phyloP scores from a whole-genome alignment of 2,797 vertebrate genomes.

The Pachyuromys duprasi region DNA sequence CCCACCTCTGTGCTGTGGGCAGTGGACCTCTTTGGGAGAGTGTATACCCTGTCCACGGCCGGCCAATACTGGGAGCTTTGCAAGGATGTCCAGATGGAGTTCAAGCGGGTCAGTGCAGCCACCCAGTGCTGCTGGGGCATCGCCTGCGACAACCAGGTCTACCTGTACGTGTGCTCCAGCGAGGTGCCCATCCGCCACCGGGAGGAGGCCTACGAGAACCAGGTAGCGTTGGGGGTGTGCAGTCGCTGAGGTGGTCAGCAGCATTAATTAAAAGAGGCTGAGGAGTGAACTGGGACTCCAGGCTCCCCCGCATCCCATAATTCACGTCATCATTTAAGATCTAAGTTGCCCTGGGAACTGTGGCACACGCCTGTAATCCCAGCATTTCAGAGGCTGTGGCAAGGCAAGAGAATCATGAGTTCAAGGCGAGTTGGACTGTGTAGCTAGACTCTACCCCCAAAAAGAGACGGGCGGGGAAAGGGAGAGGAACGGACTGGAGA shows the following conservation, averaged over 20 bases:
- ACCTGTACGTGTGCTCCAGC: constrained; percentile 93
- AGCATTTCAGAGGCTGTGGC: background rate
- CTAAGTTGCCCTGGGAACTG: too few relatives aligned
- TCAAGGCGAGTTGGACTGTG: background rate
- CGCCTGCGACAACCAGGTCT: constrained; percentile 94
- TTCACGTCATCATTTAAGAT: background rate
- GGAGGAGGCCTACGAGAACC: constrained; percentile 98
- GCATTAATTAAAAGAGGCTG: background rate
- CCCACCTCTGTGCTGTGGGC: constrained; percentile 94
- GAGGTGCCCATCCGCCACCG: constrained; percentile 94
- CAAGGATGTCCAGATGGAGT: constrained; percentile 92
- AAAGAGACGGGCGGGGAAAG: background rate
- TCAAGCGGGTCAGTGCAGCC: constrained; percentile 94
- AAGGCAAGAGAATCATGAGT: background rate
- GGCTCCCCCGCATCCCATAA: rapidly evolving
- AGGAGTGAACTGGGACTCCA: too few relatives aligned
- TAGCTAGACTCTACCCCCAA: background rate
- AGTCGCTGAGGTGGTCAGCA: rapidly evolving
- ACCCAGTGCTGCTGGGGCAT: constrained; percentile 98
- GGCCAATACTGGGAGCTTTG: constrained; percentile 96
- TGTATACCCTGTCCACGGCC: constrained; percentile 94
- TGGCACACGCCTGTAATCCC: background rate
- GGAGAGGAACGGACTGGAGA: background rate
- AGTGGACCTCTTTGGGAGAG: constrained; percentile 94
- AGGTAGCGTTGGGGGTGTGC: constrained; percentile 86